These are phyloP conservation scores for Rhysida immarginata DNA, from an alignment of 1,140 invertebrate genomes.

Conservation along the genomic window DNA sequence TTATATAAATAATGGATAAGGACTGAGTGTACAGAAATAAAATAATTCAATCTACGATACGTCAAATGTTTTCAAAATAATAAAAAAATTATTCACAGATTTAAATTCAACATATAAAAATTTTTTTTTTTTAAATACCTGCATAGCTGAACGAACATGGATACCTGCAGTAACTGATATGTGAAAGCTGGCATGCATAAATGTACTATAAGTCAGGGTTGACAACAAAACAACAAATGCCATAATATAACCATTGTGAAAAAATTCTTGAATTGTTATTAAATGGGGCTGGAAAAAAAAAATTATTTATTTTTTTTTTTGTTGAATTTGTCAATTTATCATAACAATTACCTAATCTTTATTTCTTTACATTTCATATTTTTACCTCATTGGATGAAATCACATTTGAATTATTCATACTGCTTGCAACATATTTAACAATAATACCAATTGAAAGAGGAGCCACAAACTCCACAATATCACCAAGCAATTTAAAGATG, in stretches of 20 bases:
- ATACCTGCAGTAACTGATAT: slow-evolving; percentile 64
- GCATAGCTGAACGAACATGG: slow-evolving; percentile 57
- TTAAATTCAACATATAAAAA: neutral
- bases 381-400: slow-evolving; percentile 3
- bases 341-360: too few relatives aligned
- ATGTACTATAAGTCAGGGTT: slow-evolving; percentile 54
- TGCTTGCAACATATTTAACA: slow-evolving; percentile 13
- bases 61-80: neutral
- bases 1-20: too few relatives aligned
- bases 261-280: slow-evolving; percentile 40
- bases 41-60: too few relatives aligned
- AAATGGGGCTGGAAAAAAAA: slow-evolving; percentile 18
- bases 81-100: neutral
- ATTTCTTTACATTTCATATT: too few relatives aligned
- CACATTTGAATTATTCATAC: slow-evolving; percentile 5
- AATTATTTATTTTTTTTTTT: slow-evolving; percentile 2
- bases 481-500: slow-evolving; percentile 60
- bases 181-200: slow-evolving; percentile 72
- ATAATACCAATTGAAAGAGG: slow-evolving; percentile 15
- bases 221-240: slow-evolving; percentile 51
- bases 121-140: slow-evolving; percentile 27
- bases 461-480: slow-evolving; percentile 34
- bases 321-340: too few relatives aligned
- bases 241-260: slow-evolving; percentile 62
- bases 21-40: too few relatives aligned